phyloP scores from a whole-genome alignment of 1,140 invertebrate genomes.

The Euwallacea fornicatus region DNA sequence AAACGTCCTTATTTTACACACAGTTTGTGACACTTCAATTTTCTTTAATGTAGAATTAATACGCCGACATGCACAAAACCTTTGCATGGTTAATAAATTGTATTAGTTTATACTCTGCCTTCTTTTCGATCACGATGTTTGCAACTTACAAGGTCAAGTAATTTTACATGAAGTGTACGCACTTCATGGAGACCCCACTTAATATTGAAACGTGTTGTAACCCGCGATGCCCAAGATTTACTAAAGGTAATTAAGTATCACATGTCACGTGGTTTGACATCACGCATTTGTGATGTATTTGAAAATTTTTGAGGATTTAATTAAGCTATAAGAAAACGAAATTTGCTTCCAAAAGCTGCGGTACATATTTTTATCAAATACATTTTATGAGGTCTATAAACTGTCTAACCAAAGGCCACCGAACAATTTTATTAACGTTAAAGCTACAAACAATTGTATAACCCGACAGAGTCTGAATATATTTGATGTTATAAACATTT shows the following conservation, averaged over 20 bases:
- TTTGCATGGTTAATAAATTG: conserved; percentile 34
- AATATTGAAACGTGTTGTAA: conserved; percentile 27
- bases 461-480: conserved; percentile 16
- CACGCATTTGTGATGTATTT: no score
- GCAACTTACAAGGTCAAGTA: conserved; percentile 24
- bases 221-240: conserved; percentile 21
- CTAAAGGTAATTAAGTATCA: neutral
- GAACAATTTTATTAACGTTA: conserved; percentile 19
- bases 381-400: conserved; percentile 21
- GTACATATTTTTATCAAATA: conserved; percentile 18
- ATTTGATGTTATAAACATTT: conserved; percentile 29
- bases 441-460: conserved; percentile 17
- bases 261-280: no score
- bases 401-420: conserved; percentile 11
- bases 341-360: neutral
- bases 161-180: conserved; percentile 35
- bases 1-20: conserved; percentile 31
- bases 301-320: no score
- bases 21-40: conserved; percentile 42
- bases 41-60: conserved; percentile 33
- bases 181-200: conserved; percentile 24
- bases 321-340: no score
- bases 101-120: conserved; percentile 26
- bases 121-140: conserved; percentile 29
- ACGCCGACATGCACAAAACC: conserved; percentile 19